phyloP scores from a whole-genome alignment of 2,113 vertebrate genomes.

The Antechinus stuartii region DNA sequence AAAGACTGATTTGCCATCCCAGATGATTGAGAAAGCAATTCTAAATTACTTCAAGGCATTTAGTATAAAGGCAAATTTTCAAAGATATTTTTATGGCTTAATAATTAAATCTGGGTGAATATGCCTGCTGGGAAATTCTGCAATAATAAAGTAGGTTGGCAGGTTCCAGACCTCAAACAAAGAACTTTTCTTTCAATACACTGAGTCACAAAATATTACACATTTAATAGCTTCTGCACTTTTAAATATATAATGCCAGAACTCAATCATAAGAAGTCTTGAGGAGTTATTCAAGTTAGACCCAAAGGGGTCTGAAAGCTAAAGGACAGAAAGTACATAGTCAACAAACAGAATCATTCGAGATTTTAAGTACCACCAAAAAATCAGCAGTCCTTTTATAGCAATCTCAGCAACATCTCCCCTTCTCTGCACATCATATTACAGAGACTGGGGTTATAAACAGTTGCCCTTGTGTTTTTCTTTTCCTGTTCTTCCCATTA shows the following conservation, averaged over 20 bases:
- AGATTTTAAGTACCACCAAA: background rate
- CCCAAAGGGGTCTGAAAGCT: constrained; percentile 21
- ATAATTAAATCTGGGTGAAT: constrained; percentile 73
- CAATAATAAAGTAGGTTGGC: constrained; percentile 68
- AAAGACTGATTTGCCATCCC: constrained; percentile 57
- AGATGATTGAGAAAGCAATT: constrained; percentile 64
- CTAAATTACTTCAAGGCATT: constrained; percentile 70
- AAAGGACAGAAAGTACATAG: constrained; percentile 28
- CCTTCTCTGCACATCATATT: rapidly evolving
- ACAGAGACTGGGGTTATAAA: background rate
- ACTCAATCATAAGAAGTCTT: constrained; percentile 55
- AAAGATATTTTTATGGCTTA: constrained; percentile 71
- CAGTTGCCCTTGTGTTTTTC: background rate
- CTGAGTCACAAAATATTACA: constrained; percentile 62
- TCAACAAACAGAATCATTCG: background rate
- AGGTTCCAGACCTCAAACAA: constrained; percentile 66
- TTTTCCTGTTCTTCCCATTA: background rate
- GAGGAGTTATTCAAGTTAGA: constrained; percentile 57
- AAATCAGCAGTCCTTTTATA: background rate
- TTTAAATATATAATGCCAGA: constrained; percentile 56
- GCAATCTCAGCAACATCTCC: background rate
- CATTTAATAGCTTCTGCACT: constrained; percentile 66
- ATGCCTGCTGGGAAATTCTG: constrained; percentile 58
- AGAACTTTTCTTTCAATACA: constrained; percentile 60
- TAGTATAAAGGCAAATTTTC: constrained; percentile 66